Conservation (phyloP, 2,888 invertebrate genomes). For the Spodoptera exigua region DNA sequence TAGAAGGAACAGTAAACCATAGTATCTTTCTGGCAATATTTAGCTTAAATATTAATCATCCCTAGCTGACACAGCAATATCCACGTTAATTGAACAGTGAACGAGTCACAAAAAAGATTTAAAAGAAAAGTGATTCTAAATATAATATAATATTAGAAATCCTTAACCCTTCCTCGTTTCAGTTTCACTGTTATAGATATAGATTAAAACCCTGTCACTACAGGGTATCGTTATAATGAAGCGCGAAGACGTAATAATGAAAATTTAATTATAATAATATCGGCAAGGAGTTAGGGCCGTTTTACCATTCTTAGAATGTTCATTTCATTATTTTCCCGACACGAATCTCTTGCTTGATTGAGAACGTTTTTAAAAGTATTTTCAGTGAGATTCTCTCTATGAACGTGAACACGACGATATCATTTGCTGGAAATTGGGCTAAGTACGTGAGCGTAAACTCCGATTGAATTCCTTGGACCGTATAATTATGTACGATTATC, state of each 20-base stretch:
- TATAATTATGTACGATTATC: conserved; percentile 50
- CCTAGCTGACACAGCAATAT: not conserved
- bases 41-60: not conserved
- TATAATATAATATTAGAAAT: conserved; percentile 20
- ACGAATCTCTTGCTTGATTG: conserved; percentile 2
- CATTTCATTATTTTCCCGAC: conserved; percentile 17
- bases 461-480: conserved; percentile 38
- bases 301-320: conserved; percentile 12
- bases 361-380: conserved; percentile 16
- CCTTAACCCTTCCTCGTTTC: conserved; percentile 16
- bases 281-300: conserved; percentile 9
- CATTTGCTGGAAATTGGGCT: conserved; percentile 20
- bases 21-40: not conserved
- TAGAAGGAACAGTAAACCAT: not conserved
- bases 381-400: conserved; percentile 19
- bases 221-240: conserved; percentile 40
- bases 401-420: conserved; percentile 15
- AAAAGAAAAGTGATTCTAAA: not conserved
- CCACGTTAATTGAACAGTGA: not conserved
- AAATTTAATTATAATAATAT: conserved; percentile 37
- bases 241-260: conserved; percentile 26
- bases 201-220: conserved; percentile 36
- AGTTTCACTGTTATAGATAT: conserved; percentile 24
- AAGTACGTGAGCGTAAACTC: conserved; percentile 31
- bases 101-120: not conserved